A percentile compares a stretch with the other conserved stretches of the same genome.
Conservation (phyloP, 1,140 invertebrate genomes). For the Phymorhynchus buccinoides region DNA sequence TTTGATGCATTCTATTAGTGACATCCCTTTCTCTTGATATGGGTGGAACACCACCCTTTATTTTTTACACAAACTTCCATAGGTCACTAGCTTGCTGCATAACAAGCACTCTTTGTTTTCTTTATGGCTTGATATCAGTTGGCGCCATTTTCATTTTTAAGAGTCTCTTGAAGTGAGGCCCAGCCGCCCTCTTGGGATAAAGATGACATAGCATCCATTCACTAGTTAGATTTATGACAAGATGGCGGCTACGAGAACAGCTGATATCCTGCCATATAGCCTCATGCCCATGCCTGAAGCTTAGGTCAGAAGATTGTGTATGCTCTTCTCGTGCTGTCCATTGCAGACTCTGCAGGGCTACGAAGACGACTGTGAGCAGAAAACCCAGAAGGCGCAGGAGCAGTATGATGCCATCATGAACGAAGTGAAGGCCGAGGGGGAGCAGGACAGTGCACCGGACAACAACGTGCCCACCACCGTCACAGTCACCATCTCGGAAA, state of each 20-base stretch:
- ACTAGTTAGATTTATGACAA: background rate
- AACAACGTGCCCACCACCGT: background rate
- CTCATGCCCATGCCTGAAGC: too few species aligned
- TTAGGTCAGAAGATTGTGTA: too few species aligned
- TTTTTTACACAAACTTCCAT: too few species aligned
- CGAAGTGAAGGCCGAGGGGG: constrained; percentile 7
- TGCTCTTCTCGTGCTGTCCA: too few species aligned
- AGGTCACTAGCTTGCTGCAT: too few species aligned
- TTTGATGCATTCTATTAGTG: too few species aligned
- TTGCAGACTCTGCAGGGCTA: constrained; percentile 26
- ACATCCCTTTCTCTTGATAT: too few species aligned
- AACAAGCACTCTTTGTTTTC: background rate
- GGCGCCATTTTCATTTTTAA: background rate
- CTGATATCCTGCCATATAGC: too few species aligned
- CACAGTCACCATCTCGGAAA: background rate
- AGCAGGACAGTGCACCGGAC: constrained; percentile 9
- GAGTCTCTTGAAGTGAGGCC: background rate
- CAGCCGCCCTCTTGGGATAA: too few species aligned
- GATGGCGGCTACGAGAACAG: too few species aligned
- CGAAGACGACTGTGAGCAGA: constrained; percentile 37
- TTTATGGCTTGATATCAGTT: background rate
- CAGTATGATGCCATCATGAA: constrained; percentile 17
- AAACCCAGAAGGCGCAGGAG: constrained; percentile 27
- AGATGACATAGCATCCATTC: background rate
- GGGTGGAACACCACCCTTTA: too few species aligned